These are phyloP conservation scores for Scaptomyza pallida DNA, from an alignment of 1,140 invertebrate genomes.

Conservation along the genomic window DNA sequence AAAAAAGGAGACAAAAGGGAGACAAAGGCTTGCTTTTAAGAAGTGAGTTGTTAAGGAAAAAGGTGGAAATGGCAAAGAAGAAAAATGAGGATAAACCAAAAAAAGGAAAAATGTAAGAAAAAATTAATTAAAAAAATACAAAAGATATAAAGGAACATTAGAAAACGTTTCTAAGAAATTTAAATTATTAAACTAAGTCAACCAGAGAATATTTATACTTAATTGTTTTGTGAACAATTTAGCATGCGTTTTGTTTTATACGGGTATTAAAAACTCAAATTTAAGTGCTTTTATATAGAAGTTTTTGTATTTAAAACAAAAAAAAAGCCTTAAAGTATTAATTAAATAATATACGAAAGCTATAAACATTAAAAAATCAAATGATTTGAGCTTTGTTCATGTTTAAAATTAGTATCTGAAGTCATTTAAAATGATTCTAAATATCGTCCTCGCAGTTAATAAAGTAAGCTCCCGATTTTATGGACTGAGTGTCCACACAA, in stretches of 20 bases:
- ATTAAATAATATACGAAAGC: neutral
- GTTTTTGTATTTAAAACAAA: too few species aligned
- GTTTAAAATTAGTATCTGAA: too few species aligned
- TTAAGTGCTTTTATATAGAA: too few species aligned
- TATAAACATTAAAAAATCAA: too few species aligned
- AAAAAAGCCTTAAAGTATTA: too few species aligned
- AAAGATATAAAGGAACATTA: too few species aligned
- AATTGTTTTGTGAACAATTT: too few species aligned
- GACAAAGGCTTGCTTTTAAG: neutral
- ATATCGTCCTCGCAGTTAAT: slow-evolving; percentile 19
- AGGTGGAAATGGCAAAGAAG: neutral
- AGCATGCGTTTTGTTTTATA: too few species aligned
- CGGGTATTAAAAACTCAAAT: too few species aligned
- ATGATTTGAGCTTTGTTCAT: too few species aligned
- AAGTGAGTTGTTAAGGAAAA: neutral
- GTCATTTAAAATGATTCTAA: neutral
- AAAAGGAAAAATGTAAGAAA: neutral
- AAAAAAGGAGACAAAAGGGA: neutral
- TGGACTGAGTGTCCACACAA: slow-evolving; percentile 1
- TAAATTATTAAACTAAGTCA: neutral
- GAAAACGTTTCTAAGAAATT: neutral
- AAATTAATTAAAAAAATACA: neutral
- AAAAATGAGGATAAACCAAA: neutral
- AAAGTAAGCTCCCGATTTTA: slow-evolving; percentile 37
- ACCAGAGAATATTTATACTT: neutral